phyloP scores from a whole-genome alignment of 2,113 vertebrate genomes.

The Tor tambroides region DNA sequence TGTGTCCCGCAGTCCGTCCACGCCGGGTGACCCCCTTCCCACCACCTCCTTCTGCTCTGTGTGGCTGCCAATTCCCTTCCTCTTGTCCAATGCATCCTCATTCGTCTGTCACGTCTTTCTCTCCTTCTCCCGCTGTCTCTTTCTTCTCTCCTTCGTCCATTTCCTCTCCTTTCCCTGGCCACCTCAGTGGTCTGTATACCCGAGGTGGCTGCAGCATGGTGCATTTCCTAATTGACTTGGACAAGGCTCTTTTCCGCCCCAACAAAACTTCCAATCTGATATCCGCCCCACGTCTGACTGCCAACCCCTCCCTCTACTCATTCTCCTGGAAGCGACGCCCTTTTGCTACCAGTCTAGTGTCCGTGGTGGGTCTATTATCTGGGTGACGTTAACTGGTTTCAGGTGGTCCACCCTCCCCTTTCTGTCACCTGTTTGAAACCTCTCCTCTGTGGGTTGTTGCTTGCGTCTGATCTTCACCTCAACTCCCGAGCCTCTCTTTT shows the following conservation, averaged over 20 bases:
- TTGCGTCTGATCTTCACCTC: slow-evolving; percentile 76
- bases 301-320: slow-evolving; percentile 50
- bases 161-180: slow-evolving; percentile 32
- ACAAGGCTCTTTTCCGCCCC: slow-evolving; percentile 62
- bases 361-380: slow-evolving; percentile 51
- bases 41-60: slow-evolving; percentile 73
- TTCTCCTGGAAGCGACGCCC: slow-evolving; percentile 70
- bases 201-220: slow-evolving; percentile 79
- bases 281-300: slow-evolving; percentile 46
- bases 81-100: slow-evolving; percentile 61
- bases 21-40: slow-evolving; percentile 74
- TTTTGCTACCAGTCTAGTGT: slow-evolving; percentile 54
- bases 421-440: slow-evolving; percentile 68
- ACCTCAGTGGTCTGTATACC: slow-evolving; percentile 54
- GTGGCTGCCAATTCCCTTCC: slow-evolving; percentile 81
- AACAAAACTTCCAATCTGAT: slow-evolving; percentile 61
- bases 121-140: slow-evolving; percentile 52
- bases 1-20: slow-evolving; percentile 88
- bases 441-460: slow-evolving; percentile 78
- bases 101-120: slow-evolving; percentile 63
- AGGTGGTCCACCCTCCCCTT: slow-evolving; percentile 30
- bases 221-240: slow-evolving; percentile 76
- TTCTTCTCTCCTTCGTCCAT: slow-evolving; percentile 47
- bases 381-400: slow-evolving; percentile 56
- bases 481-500: slow-evolving; percentile 63